These are phyloP conservation scores for Candidula unifasciata DNA, from an alignment of 2,888 invertebrate genomes.

Conservation along the genomic window DNA sequence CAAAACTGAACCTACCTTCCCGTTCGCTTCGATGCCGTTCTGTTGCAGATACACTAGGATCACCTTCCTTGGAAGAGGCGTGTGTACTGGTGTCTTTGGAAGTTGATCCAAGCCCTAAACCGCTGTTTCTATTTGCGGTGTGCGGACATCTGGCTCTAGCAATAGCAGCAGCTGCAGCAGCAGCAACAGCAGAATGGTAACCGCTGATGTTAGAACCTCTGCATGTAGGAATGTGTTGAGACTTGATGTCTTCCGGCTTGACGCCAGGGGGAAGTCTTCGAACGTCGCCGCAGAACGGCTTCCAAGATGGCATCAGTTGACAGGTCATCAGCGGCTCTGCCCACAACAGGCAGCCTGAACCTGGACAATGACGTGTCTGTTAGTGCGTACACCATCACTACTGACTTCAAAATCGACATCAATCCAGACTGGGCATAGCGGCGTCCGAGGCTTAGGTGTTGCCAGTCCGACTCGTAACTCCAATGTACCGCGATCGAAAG, in stretches of 20 bases:
- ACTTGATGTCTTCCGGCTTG: slow-evolving; percentile 31
- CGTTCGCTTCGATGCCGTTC: background rate
- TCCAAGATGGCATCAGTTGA: background rate
- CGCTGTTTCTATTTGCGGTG: background rate
- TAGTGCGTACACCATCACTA: no score
- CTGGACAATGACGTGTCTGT: background rate
- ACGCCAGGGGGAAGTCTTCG: slow-evolving; percentile 43
- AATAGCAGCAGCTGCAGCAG: background rate
- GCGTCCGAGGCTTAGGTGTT: no score
- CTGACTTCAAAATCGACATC: no score
- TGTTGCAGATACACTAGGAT: background rate
- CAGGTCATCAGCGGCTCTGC: slow-evolving; percentile 46
- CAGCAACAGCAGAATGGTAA: background rate
- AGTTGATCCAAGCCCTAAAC: background rate
- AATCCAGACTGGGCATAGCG: no score
- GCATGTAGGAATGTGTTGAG: background rate
- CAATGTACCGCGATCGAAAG: no score
- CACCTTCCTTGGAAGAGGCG: background rate
- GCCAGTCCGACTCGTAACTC: no score
- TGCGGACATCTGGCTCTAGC: background rate
- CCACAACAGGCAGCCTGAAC: slow-evolving; percentile 36
- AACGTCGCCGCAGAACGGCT: slow-evolving; percentile 16
- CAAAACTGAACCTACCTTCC: background rate
- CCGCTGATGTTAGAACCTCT: background rate
- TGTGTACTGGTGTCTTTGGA: background rate